Percentiles rank a stretch among this genome's conserved stretches.
Evolutionary conservation across 2,888 invertebrate species (phyloP).

Genomic region (Furcula furcula): DNA sequence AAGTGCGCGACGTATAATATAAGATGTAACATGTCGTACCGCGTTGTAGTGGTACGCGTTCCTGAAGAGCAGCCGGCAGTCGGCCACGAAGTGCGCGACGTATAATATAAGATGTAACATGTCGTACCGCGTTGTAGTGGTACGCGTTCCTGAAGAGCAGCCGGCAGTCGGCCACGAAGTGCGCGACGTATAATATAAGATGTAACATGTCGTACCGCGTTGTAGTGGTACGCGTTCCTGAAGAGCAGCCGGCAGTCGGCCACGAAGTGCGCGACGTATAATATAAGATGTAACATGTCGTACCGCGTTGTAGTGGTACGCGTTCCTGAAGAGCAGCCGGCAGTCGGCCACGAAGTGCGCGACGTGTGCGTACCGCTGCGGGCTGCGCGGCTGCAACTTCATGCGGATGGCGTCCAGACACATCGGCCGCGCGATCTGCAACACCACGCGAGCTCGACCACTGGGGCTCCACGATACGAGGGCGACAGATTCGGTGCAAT

Average conservation of each 20-base stretch:
- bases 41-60: no score
- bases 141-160: constrained; percentile 94
- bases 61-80: no score
- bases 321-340: constrained; percentile 93
- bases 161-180: constrained; percentile 90
- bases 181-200: constrained; percentile 47
- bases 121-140: constrained; percentile 90
- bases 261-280: constrained; percentile 83
- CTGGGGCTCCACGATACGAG: not conserved
- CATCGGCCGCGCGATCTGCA: constrained; percentile 89
- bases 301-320: constrained; percentile 92
- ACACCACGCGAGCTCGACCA: not conserved
- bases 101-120: no score
- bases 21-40: no score
- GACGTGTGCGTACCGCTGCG: constrained; percentile 87
- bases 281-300: constrained; percentile 42
- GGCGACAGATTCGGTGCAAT: not conserved
- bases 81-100: no score
- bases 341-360: constrained; percentile 91
- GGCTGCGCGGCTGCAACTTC: constrained; percentile 87
- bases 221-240: constrained; percentile 91
- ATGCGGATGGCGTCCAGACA: constrained; percentile 92
- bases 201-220: constrained; percentile 84
- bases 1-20: constrained; percentile 80
- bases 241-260: constrained; percentile 91